Evolutionary conservation across 2,113 vertebrate genomes (phyloP), one percentile per base, ranked within the genome.

Genomic region (Corythoichthys haematopterus): DNA sequence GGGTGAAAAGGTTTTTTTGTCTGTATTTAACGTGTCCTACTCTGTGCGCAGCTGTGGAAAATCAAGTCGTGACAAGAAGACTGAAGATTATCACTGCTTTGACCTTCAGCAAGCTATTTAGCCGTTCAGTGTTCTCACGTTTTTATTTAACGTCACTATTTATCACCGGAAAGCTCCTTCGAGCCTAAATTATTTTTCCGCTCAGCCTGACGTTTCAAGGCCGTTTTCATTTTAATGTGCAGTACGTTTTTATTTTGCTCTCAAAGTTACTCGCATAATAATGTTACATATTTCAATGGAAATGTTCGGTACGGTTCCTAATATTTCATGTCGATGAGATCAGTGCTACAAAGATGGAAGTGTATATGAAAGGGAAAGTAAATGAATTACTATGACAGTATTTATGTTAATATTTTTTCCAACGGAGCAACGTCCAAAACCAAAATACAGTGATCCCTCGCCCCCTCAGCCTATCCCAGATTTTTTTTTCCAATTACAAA

Each of bases 91-190:
- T 81, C 67, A 62, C 33, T 12, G 92, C 86, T 91, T 89, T 84
- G 95, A 94, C 95, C 95, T 95, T 95, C 91, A 89, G 91, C 59
- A 87, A 83, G 93, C 93, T 96, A 95, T 95, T 97, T 92, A 94
- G 87, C 90, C 91, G 88, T 89, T 94, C 90, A 90, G 90, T 93
- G 90, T 92, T 94, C 88, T 70, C 72, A 80, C 61, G 69, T 87
- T 74, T 84, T 75, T 87, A 83, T 87, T 81, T 87, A 84, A 91
- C 43, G 16, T 46, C 5, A 28, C 16, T 61, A 61, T 61, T 61
- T 61, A 45, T 61, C 37, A 61, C 4, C 10, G n/a, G 15, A 11
- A 37, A 43, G 58, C n/a, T n/a, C 15, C 77, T 70, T 92, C 85
- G 92, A 85, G 87, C 85, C 82, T 86, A 86, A 92, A 72, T 92